A percentile compares a stretch with the other conserved stretches of the same genome.
Evolutionary conservation across 92 coral and sea anemone species (phyloP).

Genomic region (Paramuricea clavata): DNA sequence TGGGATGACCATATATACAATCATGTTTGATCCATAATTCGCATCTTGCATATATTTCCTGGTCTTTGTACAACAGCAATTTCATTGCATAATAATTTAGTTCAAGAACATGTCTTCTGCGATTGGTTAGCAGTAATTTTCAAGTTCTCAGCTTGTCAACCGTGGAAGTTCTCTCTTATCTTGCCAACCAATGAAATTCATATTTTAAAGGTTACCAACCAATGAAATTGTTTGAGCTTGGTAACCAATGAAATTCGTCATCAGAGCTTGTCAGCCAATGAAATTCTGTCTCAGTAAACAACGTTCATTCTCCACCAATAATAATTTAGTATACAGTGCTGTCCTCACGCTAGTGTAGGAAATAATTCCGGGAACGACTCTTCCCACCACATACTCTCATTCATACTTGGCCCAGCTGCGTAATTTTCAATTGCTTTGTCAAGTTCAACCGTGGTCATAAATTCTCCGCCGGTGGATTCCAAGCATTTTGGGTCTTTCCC

Average conservation of each 20-base stretch:
- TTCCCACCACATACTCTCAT: slow-evolving; percentile 91
- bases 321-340: slow-evolving; percentile 2
- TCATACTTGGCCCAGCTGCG: slow-evolving; percentile 50
- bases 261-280: background rate
- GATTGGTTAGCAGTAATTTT: background rate
- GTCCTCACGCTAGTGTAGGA: slow-evolving; percentile 76
- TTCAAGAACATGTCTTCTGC: background rate
- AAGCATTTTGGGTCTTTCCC: slow-evolving; percentile 44
- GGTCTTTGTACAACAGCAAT: slow-evolving; percentile 3
- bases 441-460: slow-evolving; percentile 37
- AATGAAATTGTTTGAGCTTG: background rate
- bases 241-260: background rate
- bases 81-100: background rate
- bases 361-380: slow-evolving; percentile 91
- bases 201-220: background rate
- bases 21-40: background rate
- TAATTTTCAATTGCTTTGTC: slow-evolving; percentile 51
- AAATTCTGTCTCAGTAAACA: background rate
- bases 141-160: background rate
- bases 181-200: background rate
- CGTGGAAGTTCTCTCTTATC: background rate
- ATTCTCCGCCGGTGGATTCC: slow-evolving; percentile 43
- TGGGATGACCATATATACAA: background rate
- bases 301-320: slow-evolving; percentile 11
- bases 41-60: background rate